Conservation (phyloP, 2,797 vertebrate genomes). For the Leptodactylus fallax region DNA sequence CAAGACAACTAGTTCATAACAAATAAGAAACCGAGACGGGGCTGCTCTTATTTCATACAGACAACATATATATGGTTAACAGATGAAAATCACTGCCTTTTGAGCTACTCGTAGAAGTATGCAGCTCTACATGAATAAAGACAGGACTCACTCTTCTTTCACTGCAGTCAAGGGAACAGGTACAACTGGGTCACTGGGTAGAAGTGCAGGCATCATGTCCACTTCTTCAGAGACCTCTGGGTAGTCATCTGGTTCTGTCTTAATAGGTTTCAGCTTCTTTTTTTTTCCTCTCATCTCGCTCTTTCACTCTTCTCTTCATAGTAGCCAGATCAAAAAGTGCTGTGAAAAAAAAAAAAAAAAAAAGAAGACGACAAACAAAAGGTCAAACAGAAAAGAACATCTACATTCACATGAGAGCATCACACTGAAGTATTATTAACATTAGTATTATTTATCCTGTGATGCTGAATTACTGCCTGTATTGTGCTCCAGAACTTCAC, state of each 20-base stretch:
- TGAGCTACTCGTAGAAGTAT: too few relatives aligned
- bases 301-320: conserved; percentile 89
- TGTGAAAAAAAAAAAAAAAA: conserved; percentile 68
- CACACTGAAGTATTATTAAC: neutral
- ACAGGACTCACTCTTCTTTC: conserved; percentile 92
- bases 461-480: neutral
- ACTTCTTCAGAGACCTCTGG: conserved; percentile 79
- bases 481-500: neutral
- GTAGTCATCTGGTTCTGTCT: conserved; percentile 88
- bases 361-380: too few relatives aligned
- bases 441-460: neutral
- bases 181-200: conserved; percentile 74
- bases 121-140: neutral
- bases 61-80: neutral
- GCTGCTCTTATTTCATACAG: neutral
- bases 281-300: conserved; percentile 92
- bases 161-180: conserved; percentile 80
- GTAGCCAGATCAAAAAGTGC: conserved; percentile 88
- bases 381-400: too few relatives aligned
- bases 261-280: conserved; percentile 89
- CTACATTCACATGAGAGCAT: neutral
- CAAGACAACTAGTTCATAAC: neutral
- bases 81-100: neutral
- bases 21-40: neutral
- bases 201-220: conserved; percentile 75